Evolutionary conservation across 2,888 invertebrate species (phyloP).

Genomic region (Alloplasta piceator): DNA sequence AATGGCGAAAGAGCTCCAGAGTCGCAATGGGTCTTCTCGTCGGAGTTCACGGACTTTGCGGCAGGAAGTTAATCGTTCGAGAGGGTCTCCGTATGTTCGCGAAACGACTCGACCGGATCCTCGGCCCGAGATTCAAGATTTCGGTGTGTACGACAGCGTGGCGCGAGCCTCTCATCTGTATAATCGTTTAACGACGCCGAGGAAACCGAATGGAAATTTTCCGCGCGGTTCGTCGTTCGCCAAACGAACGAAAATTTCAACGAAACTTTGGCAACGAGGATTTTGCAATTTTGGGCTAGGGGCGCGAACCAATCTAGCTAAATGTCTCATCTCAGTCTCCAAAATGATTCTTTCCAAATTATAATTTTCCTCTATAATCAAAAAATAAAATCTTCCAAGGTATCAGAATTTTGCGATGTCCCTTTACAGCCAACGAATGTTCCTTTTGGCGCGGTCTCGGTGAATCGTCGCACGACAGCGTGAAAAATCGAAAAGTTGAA

Average conservation of each 20-base stretch:
- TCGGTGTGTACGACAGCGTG: conserved; percentile 37
- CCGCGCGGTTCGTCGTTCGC: conserved; percentile 31
- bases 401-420: no score
- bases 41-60: conserved; percentile 54
- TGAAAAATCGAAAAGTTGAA: conserved; percentile 24
- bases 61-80: conserved; percentile 58
- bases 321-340: no score
- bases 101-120: conserved; percentile 2
- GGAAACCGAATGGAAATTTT: conserved; percentile 36
- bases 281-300: conserved; percentile 7
- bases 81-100: conserved; percentile 13
- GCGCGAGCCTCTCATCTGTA: not conserved
- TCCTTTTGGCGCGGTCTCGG: no score
- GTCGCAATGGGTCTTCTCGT: conserved; percentile 24
- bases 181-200: conserved; percentile 6
- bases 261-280: conserved; percentile 40
- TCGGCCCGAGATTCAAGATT: conserved; percentile 22
- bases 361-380: no score
- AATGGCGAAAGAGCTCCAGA: conserved; percentile 13
- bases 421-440: no score
- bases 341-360: no score
- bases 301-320: no score
- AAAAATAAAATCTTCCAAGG: no score
- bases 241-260: conserved; percentile 29
- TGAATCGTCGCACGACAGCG: not conserved